These are phyloP conservation scores for Cydia pomonella DNA, from an alignment of 1,140 invertebrate genomes.

Conservation along the genomic window DNA sequence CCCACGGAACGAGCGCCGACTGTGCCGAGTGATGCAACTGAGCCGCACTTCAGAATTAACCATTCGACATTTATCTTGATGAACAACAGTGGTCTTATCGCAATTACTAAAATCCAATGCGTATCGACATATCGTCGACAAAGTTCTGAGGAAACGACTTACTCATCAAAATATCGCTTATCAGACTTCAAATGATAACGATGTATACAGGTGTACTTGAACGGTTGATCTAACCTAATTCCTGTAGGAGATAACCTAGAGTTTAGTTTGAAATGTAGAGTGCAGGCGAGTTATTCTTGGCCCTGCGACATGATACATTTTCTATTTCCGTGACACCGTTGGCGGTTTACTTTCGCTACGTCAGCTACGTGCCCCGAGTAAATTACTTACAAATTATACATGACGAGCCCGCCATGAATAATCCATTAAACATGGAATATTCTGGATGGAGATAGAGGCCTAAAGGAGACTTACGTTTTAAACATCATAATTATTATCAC, in stretches of 20 bases:
- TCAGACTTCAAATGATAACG: conserved; percentile 30
- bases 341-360: conserved; percentile 19
- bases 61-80: conserved; percentile 59
- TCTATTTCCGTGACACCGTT: conserved; percentile 29
- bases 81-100: conserved; percentile 45
- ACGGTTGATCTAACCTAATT: conserved; percentile 30
- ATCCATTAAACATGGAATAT: not conserved
- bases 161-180: conserved; percentile 26
- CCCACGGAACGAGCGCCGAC: conserved; percentile 38
- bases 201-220: conserved; percentile 20
- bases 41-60: conserved; percentile 63
- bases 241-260: conserved; percentile 15
- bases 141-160: conserved; percentile 47
- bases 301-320: conserved; percentile 24
- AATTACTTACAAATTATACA: not conserved
- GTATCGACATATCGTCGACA: conserved; percentile 37
- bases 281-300: conserved; percentile 18
- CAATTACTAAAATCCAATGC: conserved; percentile 41
- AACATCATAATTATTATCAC: not conserved
- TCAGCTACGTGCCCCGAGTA: not conserved
- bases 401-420: not conserved
- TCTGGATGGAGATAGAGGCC: conserved; percentile 8
- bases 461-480: not conserved
- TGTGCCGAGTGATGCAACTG: conserved; percentile 59
- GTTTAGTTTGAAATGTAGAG: conserved; percentile 24